These are phyloP conservation scores for Triops cancriformis DNA, from an alignment of 1,140 invertebrate species.

Conservation along the genomic window DNA sequence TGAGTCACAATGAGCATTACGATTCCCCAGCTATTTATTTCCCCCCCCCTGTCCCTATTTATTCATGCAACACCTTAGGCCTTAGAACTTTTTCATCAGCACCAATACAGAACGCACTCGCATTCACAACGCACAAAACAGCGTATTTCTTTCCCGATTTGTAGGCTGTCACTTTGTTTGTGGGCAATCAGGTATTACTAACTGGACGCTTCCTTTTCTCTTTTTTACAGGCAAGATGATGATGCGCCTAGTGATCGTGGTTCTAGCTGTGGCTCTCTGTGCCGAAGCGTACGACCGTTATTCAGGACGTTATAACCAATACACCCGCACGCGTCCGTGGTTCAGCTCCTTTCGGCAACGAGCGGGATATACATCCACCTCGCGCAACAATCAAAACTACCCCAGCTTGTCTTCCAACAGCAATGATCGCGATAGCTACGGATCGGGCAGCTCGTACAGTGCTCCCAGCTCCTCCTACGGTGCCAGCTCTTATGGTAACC, in stretches of 20 bases:
- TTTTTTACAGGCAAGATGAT: not conserved
- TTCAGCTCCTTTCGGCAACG: not conserved
- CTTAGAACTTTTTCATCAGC: not conserved
- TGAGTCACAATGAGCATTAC: not conserved
- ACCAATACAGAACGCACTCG: not conserved
- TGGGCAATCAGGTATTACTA: not conserved
- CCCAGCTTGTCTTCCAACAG: not conserved
- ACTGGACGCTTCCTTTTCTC: not conserved
- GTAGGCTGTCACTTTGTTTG: not conserved
- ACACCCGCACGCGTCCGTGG: not conserved
- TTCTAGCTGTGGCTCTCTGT: not conserved
- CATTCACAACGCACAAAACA: not conserved
- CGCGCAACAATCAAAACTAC: not conserved
- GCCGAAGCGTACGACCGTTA: not conserved
- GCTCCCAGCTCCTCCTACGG: slow-evolving; percentile 4
- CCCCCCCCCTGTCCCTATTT: not conserved
- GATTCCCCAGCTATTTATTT: not conserved
- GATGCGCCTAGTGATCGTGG: not conserved
- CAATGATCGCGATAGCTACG: slow-evolving; percentile 2
- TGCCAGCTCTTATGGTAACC: slow-evolving; percentile 22
- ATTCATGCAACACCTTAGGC: not conserved
- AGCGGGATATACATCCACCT: not conserved
- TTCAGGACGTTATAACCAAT: not conserved
- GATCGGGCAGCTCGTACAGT: not conserved
- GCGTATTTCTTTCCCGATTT: too few relatives aligned